Base-by-base conservation (phyloP, 2,888 invertebrate genomes). In the Latrodectus hesperus region DNA sequence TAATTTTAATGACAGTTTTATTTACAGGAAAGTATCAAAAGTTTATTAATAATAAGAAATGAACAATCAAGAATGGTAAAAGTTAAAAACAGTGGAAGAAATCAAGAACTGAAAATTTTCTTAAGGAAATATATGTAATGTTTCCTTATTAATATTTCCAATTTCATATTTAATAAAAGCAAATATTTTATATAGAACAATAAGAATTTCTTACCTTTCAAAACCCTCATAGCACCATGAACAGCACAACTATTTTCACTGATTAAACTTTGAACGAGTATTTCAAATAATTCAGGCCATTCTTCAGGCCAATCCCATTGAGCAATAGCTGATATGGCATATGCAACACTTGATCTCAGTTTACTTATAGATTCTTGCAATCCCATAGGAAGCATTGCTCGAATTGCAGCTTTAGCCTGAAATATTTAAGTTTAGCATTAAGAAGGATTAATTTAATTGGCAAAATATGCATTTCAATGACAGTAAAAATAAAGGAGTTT, bases 291-390 rank as follows among this genome's bases (percentile, higher is more conserved):
- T 81, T 94, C 94, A 0, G 95, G 94, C 95, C 95, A 96, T 78
- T 94, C 93, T 88, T 94, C 94, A 0, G 95, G 95, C 95, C 95
- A 95, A 91, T 96, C 95, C 92, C 94, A 95, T 89, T 94, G 94
- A 0, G 95, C 95, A 89, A 96, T 95, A 4, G 94, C 94, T 0
- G 95, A 94, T 78, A 95, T 94, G 0, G 95, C 95, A 91, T 95
- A 95, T 0, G 95, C 95, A 12, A 95, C 94, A 26, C 95, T 94
- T 6, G 94, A 93, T 67, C 91, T 91, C 89, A 93, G 93, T 92
- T 95, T 95, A 89, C 95, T 95, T 86, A 95, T 94, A 0, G 94
- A 93, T 91, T 95, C 95, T 89, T 94, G 93, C 52, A 95, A 92
- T 0, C 95, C 95, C 84, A 94, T 92, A 0, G 95, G 95, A 64